Evolutionary conservation across 2,888 invertebrate species (phyloP), one percentile per base, ranked within the genome.

Genomic region (Parnassius mnemosyne): DNA sequence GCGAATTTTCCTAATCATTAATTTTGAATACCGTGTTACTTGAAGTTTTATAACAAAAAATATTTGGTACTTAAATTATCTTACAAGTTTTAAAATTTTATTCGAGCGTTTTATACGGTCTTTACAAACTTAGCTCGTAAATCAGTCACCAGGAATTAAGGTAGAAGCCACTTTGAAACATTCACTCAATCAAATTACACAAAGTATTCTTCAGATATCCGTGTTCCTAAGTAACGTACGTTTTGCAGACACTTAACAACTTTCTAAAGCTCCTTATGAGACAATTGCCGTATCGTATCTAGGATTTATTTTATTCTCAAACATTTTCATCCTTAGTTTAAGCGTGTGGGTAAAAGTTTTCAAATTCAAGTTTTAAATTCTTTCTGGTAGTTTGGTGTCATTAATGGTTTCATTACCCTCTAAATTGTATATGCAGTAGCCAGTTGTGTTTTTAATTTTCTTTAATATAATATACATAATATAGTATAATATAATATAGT

Each of bases 191-290:
- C 54, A 43, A 60, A 54, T 54, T 47, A n/a, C 20, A 42, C 12
- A 42, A 41, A 49, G 47, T n/a, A 16, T 25, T n/a, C 12, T 12
- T 9, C 47, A 41, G 12, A 12, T 25, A 47, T 56, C 46, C 56
- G 34, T 10, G 47, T 47, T 56, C 47, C 9, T 41, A 58, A 44
- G 9, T n/a, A 43, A 44, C 42, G 50, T 55, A 55, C 44, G 51
- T 61, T 55, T 55, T 46, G 55, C 43, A 54, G 13, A n/a, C 47
- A 61, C 16, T 56, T 56, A 52, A 61, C 41, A 56, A 61, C 52
- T 51, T 9, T 61, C 16, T 46, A 52, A 61, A 50, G 47, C 60
- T 49, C 9, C 10, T 54, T 55, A 25, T 44, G 43, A 16, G 10
- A 12, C 49, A 20, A 50, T 53, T 10, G 42, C 7, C 13, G 42